Evolutionary conservation across 2,888 invertebrate genomes (phyloP), one percentile per base, ranked within the genome.

Genomic region (Hymenopus coronatus): DNA sequence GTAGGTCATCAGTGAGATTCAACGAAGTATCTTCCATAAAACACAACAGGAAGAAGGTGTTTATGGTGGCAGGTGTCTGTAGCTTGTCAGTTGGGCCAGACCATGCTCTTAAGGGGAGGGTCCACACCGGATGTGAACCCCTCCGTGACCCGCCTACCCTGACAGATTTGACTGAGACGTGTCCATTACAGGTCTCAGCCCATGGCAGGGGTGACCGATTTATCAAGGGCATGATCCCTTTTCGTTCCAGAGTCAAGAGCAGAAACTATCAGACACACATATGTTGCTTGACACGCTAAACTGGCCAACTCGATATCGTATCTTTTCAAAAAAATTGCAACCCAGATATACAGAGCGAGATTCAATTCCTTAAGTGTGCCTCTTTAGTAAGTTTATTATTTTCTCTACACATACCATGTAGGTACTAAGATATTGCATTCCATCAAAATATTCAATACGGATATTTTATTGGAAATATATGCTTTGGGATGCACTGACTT

Each of bases 131-230:
- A 70, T 70, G 54, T 70, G 54, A 70, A 70, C 54, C 20, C 54
- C 54, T 6, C 54, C 54, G 25, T 70, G 54, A 70, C 15, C 15
- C 54, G 54, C 54, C 54, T 70, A 70, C 54, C 54, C 81, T 86
- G 86, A 86, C 86, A 86, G 86, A 81, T 81, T 27, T 86, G 54
- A 81, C 86, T 86, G 86, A 81, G 81, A 86, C 86, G 28, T 86
- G 86, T 70, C 81, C 86, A 86, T 81, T 86, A 70, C 54, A 25
- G 54, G 54, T 70, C 6, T 20, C 54, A 70, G 20, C 54, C 54
- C 54, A 20, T 70, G 54, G 54, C 25, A 70, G 54, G 54, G 54
- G 54, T 70, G 54, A 70, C 54, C 54, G 54, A 70, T 70, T 70
- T 70, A 70, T 70, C 54, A 70, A 70, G 20, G 54, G 20, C 20